A percentile compares a stretch with the other conserved stretches of the same genome.
These are phyloP conservation scores for Caenorhabditis angaria DNA, from an alignment of 2,888 invertebrate species.

Conservation along the genomic window DNA sequence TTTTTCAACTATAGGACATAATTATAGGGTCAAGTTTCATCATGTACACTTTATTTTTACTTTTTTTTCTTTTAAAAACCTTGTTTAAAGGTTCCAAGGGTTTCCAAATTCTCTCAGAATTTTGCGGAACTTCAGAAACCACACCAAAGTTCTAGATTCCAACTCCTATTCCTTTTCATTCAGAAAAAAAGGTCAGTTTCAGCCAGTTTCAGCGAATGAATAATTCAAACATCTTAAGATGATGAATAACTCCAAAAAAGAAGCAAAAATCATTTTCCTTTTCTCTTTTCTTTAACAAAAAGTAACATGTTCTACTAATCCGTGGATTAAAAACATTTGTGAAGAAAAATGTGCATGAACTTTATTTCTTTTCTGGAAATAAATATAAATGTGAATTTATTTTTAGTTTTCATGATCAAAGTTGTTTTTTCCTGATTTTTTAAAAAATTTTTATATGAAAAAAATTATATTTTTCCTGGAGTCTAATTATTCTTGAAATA, in stretches of 20 bases:
- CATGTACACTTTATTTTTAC: not conserved
- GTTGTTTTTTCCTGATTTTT: too few species aligned
- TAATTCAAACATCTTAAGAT: not conserved
- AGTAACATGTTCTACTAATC: not conserved
- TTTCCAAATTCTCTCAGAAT: too few species aligned
- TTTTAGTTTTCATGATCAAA: not conserved
- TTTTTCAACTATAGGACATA: not conserved
- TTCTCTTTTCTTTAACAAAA: not conserved
- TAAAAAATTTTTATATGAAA: slow-evolving; percentile 1
- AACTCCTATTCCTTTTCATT: too few species aligned
- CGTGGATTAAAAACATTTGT: too few species aligned
- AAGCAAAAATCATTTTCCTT: not conserved
- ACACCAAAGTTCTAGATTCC: not conserved
- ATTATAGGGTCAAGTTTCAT: too few species aligned
- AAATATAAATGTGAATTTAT: too few species aligned
- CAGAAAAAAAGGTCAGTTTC: not conserved
- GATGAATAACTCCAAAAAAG: not conserved
- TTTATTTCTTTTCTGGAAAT: too few species aligned
- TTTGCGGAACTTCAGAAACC: not conserved
- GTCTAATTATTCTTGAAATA: not conserved
- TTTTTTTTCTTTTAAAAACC: too few species aligned
- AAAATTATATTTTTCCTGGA: not conserved
- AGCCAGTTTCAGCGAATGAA: not conserved
- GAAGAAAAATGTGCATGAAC: too few species aligned
- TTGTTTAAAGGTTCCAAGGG: too few species aligned